Percentiles rank a stretch among this genome's conserved stretches.
Conservation (phyloP, 2,113 vertebrate genomes). For the Microcebus jonahi region DNA sequence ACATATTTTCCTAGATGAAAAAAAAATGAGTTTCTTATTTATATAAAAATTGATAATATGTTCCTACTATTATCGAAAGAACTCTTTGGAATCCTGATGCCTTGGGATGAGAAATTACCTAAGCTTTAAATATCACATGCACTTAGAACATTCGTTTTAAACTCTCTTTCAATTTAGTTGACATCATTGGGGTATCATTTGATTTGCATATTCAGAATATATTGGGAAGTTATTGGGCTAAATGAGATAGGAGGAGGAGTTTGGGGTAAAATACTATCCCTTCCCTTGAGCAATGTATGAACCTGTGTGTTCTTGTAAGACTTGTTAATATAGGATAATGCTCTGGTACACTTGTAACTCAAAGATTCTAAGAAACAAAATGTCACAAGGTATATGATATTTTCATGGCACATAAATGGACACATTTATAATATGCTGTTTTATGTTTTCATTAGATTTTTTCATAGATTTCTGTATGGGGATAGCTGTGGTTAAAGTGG, state of each 20-base stretch:
- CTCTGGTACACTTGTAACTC: background rate
- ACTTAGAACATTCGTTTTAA: background rate
- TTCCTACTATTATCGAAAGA: background rate
- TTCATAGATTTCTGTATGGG: background rate
- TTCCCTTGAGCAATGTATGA: background rate
- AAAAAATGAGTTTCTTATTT: background rate
- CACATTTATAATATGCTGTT: background rate
- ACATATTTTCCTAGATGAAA: background rate
- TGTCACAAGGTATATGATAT: background rate
- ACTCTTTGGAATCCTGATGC: background rate
- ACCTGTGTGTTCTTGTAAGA: background rate
- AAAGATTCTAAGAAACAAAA: background rate
- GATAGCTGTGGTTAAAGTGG: background rate
- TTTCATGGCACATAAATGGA: background rate
- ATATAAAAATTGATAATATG: background rate
- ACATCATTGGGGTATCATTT: background rate
- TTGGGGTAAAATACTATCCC: background rate
- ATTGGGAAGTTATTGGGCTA: background rate
- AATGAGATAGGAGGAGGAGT: background rate
- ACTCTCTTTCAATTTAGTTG: background rate
- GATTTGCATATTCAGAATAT: background rate
- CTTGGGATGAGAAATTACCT: background rate
- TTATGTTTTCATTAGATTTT: background rate
- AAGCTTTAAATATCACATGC: background rate
- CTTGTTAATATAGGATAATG: background rate